Evolutionary conservation across 2,797 vertebrate species (phyloP), one percentile per base, ranked within the genome.

Genomic region (Basileuterus tristriatus): DNA sequence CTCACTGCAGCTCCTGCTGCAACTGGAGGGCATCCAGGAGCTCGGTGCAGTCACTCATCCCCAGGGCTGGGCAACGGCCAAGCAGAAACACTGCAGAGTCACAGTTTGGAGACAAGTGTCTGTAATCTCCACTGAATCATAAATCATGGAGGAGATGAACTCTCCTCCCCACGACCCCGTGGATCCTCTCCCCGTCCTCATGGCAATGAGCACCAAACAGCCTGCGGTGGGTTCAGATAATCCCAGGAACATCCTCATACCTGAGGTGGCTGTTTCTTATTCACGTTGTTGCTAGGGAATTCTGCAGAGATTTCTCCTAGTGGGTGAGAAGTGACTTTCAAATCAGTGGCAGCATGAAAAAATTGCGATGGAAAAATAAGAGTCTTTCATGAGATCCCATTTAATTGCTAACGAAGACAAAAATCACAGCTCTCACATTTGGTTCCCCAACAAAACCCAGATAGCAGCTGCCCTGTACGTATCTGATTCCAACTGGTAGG

Each of bases 1-100:
- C 15, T 49, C 50, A 0, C 4, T 16, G 81, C 3, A 0, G 10
- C 36, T 37, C 24, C 0, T 0, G 46, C 59, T 39, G 56, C 0
- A 0, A 1, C 3, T 17, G 19, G 60, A 46, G 3, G 9, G 12
- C 43, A 4, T n/a, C 49, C 67, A 29, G 12, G 77, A 53, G 50
- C 26, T 56, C 26, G 15, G 32, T 36, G 58, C 39, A 30, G 62
- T 36, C 59, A 1, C 64, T 93, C 46, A 17, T 26, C 13, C 29
- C 69, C 12, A 8, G 59, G 41, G 29, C 0, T 52, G 69, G 83
- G 88, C 71, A 56, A 22, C 1, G 0, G 68, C 80, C 43, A 22
- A 63, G 92, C 70, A 81, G 87, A 55, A 82, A 37, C 19, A 17
- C 80, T 81, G 83, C 70, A 9, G 76, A 88, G 74, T 58, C 44